These are phyloP conservation scores for Tillus elongatus DNA, from an alignment of 2,888 invertebrate species.

Conservation along the genomic window DNA sequence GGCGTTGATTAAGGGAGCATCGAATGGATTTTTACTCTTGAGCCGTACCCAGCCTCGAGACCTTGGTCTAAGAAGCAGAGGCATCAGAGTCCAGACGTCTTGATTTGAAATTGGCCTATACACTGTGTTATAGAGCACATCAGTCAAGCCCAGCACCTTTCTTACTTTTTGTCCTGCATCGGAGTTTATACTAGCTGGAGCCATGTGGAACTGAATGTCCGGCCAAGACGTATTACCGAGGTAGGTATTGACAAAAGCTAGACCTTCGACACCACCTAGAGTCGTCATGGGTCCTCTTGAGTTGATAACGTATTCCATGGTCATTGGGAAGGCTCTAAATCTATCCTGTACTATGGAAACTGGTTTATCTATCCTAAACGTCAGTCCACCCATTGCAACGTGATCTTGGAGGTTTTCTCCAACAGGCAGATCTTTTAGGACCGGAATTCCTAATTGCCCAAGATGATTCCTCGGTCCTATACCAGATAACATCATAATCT, in stretches of 20 bases:
- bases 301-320: slow-evolving; percentile 69
- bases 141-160: slow-evolving; percentile 71
- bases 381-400: slow-evolving; percentile 75
- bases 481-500: slow-evolving; percentile 85
- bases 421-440: slow-evolving; percentile 65
- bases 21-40: slow-evolving; percentile 72
- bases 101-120: slow-evolving; percentile 71
- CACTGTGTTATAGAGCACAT: slow-evolving; percentile 69
- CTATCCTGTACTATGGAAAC: slow-evolving; percentile 70
- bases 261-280: slow-evolving; percentile 77
- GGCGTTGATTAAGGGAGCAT: slow-evolving; percentile 81
- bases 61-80: slow-evolving; percentile 68
- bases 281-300: slow-evolving; percentile 81
- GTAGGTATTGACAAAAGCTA: slow-evolving; percentile 79
- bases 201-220: slow-evolving; percentile 88
- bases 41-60: slow-evolving; percentile 71
- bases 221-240: slow-evolving; percentile 77
- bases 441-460: slow-evolving; percentile 58
- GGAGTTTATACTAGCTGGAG: slow-evolving; percentile 77
- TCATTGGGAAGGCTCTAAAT: slow-evolving; percentile 64
- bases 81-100: slow-evolving; percentile 78
- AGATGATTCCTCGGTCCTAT: slow-evolving; percentile 54
- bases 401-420: slow-evolving; percentile 84
- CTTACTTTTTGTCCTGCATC: slow-evolving; percentile 62
- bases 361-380: slow-evolving; percentile 69